Base-by-base conservation (phyloP, 2,888 invertebrate genomes). In the Odontomyia ornata region DNA sequence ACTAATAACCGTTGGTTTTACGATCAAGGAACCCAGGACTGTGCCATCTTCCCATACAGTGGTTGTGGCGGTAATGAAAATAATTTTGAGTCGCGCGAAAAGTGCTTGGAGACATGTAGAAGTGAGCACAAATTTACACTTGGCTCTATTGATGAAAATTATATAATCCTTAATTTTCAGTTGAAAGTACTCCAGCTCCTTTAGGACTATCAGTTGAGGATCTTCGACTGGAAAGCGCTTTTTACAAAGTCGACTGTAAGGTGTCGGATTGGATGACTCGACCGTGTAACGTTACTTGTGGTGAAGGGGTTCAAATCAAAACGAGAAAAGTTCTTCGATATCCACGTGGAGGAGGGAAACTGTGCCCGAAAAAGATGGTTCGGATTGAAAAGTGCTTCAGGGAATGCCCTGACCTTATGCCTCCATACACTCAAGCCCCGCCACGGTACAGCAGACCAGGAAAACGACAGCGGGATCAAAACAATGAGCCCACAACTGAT, bases 61-160 rank as follows among this genome's bases (percentile, higher is more conserved):
- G 97, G 97, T 52, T 98, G 98, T 84, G 92, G 94, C 65, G 95
- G 93, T 0, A 97, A 96, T 85, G 89, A 90, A 57, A 98, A 98
- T 86, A 95, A 95, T 85, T 98, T 97, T 86, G 90, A 90, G 76
- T 91, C 91, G 0, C 89, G 91, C 77, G 90, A 92, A 76, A 89
- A 91, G 62, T 96, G 96, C 82, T 89, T 90, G 78, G 88, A 88
- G 25, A 89, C 91, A 13, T 95, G 95, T 82, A 86, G 87, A 5
- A 84, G 86, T 79, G 62, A 71, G 71, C 62, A 28, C 5, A 36
- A 5, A 36, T 36, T 36, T 36, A 36, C 3, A 15, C 1, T 21
- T 21, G 13, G 56, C 18, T 56, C 1, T n/a, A 43, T 56, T 56
- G 56, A 18, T 56, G 56, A n/a, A 56, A 56, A n/a, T n/a, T n/a